Evolutionary conservation across 2,888 invertebrate genomes (phyloP), one percentile per base, ranked within the genome.

Genomic region (Rhaphigaster nebulosa): DNA sequence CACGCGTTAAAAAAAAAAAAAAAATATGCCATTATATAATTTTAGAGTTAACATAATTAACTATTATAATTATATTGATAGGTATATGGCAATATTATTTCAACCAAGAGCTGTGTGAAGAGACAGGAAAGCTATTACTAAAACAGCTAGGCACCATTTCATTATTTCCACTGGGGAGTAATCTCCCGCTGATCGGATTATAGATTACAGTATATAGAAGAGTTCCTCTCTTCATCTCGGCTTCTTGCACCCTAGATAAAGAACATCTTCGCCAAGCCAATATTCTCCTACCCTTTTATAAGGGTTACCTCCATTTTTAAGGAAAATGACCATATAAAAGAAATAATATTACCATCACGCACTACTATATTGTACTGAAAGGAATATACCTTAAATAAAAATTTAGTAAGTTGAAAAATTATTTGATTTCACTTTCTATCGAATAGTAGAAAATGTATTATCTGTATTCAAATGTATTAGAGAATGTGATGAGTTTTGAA

Each of bases 121-220:
- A 38, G 70, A 23, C 34, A 38, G 20, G 34, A 29, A 38, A 38
- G 38, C 70, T 76, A 76, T 76, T 8, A 38, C 34, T 76, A 38
- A 65, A 65, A 6, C 70, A 76, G 34, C 34, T 38, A 76, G 38
- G 8, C 20, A 20, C 70, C 15, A 23, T 76, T 76, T 76, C 38
- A 76, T 76, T 76, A 76, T 76, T 76, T 76, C 70, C 70, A 23
- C 26, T 34, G 70, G 23, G 70, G 2, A 76, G 65, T 76, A 76
- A 76, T 76, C 70, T 38, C 8, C 8, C 18, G 34, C 70, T 76
- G 34, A 76, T 38, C 70, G 70, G 70, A 76, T 76, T 76, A 38
- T 38, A 76, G 70, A 38, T 76, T 38, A 76, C 8, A 76, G 34
- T 76, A 76, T 76, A 76, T 76, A 76, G 34, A 76, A 76, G 70